Percentiles rank a stretch among this genome's conserved stretches.
These are phyloP conservation scores for Gnathonemus longibarbis DNA, from an alignment of 2,113 vertebrate genomes.

Conservation along the genomic window DNA sequence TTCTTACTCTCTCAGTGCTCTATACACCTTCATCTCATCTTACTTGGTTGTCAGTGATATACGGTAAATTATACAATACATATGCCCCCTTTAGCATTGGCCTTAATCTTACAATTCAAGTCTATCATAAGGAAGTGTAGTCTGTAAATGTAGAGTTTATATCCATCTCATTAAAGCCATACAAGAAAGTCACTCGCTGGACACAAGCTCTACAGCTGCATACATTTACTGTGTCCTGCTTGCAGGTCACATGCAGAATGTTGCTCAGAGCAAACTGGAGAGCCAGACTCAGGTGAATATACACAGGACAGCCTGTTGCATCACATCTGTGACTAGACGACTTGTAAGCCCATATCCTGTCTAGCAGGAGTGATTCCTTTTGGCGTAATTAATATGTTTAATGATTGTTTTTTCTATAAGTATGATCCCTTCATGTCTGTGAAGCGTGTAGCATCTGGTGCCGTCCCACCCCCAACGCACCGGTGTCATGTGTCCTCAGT, in stretches of 20 bases:
- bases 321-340: constrained; percentile 76
- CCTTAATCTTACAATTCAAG: not conserved
- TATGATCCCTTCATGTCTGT: constrained; percentile 37
- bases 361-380: constrained; percentile 64
- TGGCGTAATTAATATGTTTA: constrained; percentile 69
- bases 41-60: not conserved
- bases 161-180: not conserved
- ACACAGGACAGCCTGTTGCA: constrained; percentile 50
- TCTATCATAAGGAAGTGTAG: not conserved
- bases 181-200: not conserved
- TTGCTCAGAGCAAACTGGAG: not conserved
- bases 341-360: constrained; percentile 68
- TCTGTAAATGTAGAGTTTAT: not conserved
- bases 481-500: not conserved
- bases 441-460: constrained; percentile 6
- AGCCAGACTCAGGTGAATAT: constrained; percentile 34
- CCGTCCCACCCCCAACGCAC: not conserved
- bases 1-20: not conserved
- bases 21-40: not conserved
- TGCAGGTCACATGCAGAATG: not conserved
- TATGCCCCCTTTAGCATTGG: not conserved
- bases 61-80: not conserved
- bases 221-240: not conserved
- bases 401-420: constrained; percentile 41
- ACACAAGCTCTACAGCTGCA: not conserved